Evolutionary conservation across 2,797 vertebrate genomes (phyloP).

Genomic region (Spinus olivaceus): DNA sequence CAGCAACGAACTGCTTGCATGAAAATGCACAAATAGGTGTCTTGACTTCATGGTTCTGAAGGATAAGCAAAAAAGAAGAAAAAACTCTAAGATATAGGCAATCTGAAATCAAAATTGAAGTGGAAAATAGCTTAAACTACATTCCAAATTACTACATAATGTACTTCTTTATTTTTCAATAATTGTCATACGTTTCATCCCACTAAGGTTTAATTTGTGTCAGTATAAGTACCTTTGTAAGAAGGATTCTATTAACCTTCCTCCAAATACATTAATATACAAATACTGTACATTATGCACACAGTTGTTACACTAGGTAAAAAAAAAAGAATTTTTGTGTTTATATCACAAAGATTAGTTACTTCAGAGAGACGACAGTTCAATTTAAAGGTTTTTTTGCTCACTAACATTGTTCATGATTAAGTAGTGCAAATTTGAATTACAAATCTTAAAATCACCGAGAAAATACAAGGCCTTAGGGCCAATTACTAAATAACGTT

Average conservation of each 20-base stretch:
- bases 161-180: neutral
- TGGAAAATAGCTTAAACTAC: neutral
- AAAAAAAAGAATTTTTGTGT: neutral
- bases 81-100: neutral
- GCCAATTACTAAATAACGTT: conserved; percentile 3
- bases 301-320: neutral
- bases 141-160: neutral
- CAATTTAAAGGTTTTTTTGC: neutral
- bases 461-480: neutral
- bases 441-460: neutral
- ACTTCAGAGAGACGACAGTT: neutral
- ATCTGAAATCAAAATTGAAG: neutral
- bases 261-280: neutral
- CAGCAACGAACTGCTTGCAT: neutral
- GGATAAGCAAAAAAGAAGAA: neutral
- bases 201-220: neutral
- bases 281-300: neutral
- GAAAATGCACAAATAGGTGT: neutral
- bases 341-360: neutral
- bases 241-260: neutral
- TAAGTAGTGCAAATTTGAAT: conserved; percentile 4
- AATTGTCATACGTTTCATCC: neutral
- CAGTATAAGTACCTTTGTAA: neutral
- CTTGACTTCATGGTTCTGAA: neutral
- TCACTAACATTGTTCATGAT: neutral